A percentile compares a stretch with the other conserved stretches of the same genome.
Evolutionary conservation across 1,140 invertebrate genomes (phyloP).

Genomic region (Euglossa dilemma): DNA sequence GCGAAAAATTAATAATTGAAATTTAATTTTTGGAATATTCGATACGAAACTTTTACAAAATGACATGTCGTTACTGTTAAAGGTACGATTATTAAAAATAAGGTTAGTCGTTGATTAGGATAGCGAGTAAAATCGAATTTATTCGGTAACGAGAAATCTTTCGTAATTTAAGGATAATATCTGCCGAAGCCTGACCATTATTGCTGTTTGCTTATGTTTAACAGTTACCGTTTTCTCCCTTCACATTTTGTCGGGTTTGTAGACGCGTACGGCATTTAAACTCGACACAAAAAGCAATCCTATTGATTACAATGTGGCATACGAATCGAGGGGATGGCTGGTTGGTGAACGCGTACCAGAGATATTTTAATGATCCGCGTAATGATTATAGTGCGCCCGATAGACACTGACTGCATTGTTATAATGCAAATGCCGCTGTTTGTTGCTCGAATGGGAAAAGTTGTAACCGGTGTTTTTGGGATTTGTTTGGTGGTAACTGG

Average conservation of each 20-base stretch:
- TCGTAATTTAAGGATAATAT: background rate
- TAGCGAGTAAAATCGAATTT: background rate
- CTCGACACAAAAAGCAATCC: constrained; percentile 40
- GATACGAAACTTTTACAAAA: too few relatives aligned
- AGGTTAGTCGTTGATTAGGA: background rate
- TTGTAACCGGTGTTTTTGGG: constrained; percentile 44
- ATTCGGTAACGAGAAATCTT: background rate
- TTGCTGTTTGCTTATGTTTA: constrained; percentile 21
- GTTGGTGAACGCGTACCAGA: constrained; percentile 31
- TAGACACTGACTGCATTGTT: constrained; percentile 44
- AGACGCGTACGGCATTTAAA: constrained; percentile 38
- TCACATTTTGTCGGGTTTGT: constrained; percentile 25
- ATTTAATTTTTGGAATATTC: too few relatives aligned
- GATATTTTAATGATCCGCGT: constrained; percentile 57
- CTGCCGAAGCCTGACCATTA: background rate
- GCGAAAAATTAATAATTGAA: too few relatives aligned
- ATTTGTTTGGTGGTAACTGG: constrained; percentile 41
- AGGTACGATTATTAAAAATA: too few relatives aligned
- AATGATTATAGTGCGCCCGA: constrained; percentile 51
- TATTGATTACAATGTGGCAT: constrained; percentile 53
- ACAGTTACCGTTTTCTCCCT: constrained; percentile 2
- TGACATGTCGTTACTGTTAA: too few relatives aligned
- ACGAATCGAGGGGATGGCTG: constrained; percentile 19
- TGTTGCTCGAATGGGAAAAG: constrained; percentile 35
- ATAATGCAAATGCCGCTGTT: constrained; percentile 52